These are phyloP conservation scores for Grallaria varia DNA, from an alignment of 2,113 vertebrate species.

Conservation along the genomic window DNA sequence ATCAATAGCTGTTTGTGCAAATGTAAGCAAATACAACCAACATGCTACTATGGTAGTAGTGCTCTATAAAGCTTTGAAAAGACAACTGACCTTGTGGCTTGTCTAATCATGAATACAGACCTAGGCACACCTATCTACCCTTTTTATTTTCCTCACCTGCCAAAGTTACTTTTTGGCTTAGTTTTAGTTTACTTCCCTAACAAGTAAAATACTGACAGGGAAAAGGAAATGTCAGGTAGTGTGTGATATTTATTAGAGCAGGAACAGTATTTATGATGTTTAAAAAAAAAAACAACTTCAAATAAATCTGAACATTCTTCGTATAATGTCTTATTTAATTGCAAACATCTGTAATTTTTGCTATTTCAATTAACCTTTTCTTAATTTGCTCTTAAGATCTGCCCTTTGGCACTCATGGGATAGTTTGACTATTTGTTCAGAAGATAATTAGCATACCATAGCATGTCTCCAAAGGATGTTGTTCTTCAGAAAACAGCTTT, in stretches of 20 bases:
- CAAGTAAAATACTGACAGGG: background rate
- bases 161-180: background rate
- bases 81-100: background rate
- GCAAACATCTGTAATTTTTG: conserved; percentile 58
- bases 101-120: background rate
- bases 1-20: background rate
- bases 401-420: conserved; percentile 15
- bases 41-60: background rate
- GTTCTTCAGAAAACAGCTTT: background rate
- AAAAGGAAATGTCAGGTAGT: background rate
- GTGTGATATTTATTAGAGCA: background rate
- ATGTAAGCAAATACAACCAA: background rate
- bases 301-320: background rate
- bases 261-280: background rate
- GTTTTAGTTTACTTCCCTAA: background rate
- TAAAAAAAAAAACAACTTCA: background rate
- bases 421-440: conserved; percentile 47
- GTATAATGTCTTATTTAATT: conserved; percentile 45
- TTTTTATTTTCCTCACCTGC: background rate
- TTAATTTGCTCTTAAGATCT: conserved; percentile 36
- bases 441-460: conserved; percentile 34
- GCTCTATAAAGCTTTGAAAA: background rate
- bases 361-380: conserved; percentile 57
- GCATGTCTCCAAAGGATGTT: background rate
- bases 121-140: background rate